These are phyloP conservation scores for Acridotheres tristis DNA, from an alignment of 2,797 vertebrate species.

Conservation along the genomic window DNA sequence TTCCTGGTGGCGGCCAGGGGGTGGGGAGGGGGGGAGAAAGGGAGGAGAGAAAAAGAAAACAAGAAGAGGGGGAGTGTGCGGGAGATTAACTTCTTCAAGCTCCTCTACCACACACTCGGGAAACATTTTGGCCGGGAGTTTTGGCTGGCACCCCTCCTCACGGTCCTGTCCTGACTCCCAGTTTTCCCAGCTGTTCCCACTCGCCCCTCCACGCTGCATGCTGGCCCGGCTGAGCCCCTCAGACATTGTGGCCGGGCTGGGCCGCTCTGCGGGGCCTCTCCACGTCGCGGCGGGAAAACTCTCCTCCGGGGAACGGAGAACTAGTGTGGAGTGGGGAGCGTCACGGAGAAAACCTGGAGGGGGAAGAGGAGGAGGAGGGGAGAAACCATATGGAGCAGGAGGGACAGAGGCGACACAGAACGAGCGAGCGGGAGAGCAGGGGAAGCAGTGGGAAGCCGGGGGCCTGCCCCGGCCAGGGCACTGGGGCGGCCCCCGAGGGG, in stretches of 20 bases:
- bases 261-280: background rate
- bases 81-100: conserved; percentile 15
- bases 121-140: background rate
- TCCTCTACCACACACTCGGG: background rate
- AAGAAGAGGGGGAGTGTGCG: background rate
- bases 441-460: background rate
- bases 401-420: background rate
- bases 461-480: background rate
- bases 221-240: background rate
- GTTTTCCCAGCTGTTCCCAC: background rate
- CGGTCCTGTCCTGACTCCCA: background rate
- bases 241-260: background rate
- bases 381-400: conserved; percentile 34
- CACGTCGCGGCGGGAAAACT: background rate
- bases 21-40: fast-evolving
- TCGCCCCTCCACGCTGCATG: background rate
- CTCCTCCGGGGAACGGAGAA: background rate
- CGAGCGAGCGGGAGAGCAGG: background rate
- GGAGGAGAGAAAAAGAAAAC: background rate
- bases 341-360: conserved; percentile 13
- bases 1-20: background rate
- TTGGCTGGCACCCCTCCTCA: background rate
- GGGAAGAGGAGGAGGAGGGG: background rate
- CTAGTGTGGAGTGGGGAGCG: background rate
- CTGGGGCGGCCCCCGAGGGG: background rate